Conservation (phyloP, 1,140 invertebrate species). For the Papilio polyxenes region DNA sequence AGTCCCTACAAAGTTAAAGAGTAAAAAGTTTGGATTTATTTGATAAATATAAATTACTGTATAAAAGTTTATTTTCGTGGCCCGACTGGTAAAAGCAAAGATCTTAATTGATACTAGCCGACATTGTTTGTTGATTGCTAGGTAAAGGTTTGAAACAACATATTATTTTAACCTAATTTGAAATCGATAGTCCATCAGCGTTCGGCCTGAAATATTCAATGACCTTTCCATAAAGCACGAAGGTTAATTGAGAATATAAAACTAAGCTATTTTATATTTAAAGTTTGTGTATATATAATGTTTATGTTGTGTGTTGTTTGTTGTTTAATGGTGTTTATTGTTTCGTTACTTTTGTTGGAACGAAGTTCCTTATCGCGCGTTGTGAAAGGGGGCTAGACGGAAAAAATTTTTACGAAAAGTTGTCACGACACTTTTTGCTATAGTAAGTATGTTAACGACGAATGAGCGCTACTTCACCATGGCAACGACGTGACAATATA, state of each 20-base stretch:
- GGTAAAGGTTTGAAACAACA: constrained; percentile 34
- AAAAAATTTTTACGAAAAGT: too few relatives aligned
- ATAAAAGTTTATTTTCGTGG: constrained; percentile 26
- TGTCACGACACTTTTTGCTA: too few relatives aligned
- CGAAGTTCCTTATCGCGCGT: too few relatives aligned
- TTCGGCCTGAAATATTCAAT: constrained; percentile 26
- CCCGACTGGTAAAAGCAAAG: constrained; percentile 15
- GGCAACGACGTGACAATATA: too few relatives aligned
- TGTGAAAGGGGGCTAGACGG: too few relatives aligned
- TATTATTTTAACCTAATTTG: constrained; percentile 36
- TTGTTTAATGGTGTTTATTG: too few relatives aligned
- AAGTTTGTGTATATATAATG: not conserved
- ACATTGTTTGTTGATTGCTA: constrained; percentile 35
- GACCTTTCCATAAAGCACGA: constrained; percentile 16
- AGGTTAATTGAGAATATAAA: constrained; percentile 5
- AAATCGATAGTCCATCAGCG: constrained; percentile 34
- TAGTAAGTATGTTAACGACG: too few relatives aligned
- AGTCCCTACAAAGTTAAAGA: not conserved
- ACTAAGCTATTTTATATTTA: not conserved
- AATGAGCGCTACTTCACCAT: too few relatives aligned
- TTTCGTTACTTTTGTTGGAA: too few relatives aligned
- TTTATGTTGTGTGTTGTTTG: too few relatives aligned
- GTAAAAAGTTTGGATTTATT: not conserved
- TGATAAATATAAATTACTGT: constrained; percentile 9
- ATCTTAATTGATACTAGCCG: constrained; percentile 31